Conservation (phyloP, 2,888 invertebrate species). For the Drosophila crucigera region DNA sequence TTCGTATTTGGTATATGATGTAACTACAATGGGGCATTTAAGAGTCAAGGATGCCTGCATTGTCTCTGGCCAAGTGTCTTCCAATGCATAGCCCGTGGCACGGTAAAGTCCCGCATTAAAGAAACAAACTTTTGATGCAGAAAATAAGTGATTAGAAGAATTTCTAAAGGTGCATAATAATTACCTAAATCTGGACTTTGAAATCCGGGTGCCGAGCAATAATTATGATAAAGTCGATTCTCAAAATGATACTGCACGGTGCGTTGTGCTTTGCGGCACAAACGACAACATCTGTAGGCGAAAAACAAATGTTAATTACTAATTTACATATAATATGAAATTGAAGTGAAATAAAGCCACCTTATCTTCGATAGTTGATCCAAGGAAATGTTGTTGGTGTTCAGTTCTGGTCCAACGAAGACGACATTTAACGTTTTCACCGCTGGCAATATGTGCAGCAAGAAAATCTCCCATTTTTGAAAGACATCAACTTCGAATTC, state of each 20-base stretch:
- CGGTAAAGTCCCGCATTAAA: conserved; percentile 91
- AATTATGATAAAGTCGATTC: conserved; percentile 86
- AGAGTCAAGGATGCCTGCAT: conserved; percentile 87
- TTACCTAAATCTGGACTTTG: conserved; percentile 87
- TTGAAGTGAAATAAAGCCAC: conserved; percentile 76
- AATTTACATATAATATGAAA: neutral
- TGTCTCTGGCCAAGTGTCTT: conserved; percentile 89
- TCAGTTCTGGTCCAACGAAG: conserved; percentile 89
- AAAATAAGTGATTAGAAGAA: neutral
- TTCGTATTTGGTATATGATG: conserved; percentile 89
- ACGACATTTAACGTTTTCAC: conserved; percentile 87
- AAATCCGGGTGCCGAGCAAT: conserved; percentile 83
- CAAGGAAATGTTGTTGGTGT: conserved; percentile 87
- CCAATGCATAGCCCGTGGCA: conserved; percentile 87
- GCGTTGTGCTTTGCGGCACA: conserved; percentile 86
- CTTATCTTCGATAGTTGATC: conserved; percentile 87
- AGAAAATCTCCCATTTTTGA: conserved; percentile 90
- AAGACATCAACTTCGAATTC: conserved; percentile 90
- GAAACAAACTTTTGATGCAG: conserved; percentile 87
- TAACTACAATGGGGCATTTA: conserved; percentile 88
- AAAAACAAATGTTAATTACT: neutral
- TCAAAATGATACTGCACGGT: conserved; percentile 87
- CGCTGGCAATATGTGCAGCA: conserved; percentile 88
- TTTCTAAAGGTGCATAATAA: conserved; percentile 8
- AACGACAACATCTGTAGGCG: conserved; percentile 86